Base-by-base conservation (phyloP, 2,888 invertebrate genomes). In the Capitulum mitella region DNA sequence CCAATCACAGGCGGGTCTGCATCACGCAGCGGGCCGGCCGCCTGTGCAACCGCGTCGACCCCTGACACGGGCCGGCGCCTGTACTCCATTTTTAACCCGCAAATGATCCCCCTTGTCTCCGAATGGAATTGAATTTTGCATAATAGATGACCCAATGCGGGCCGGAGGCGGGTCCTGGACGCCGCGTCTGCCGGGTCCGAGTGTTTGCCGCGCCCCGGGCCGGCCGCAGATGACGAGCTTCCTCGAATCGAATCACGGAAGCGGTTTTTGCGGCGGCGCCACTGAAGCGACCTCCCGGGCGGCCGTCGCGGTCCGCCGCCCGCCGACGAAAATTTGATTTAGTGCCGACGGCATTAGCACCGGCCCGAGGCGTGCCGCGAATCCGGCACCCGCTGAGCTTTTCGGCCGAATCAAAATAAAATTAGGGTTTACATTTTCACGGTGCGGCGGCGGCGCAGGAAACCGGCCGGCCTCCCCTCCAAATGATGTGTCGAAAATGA, bases 401-500 rank as follows among this genome's bases (percentile, higher is more conserved):
- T 70, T 70, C 37, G 40, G 40, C 26, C 70, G 70, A 70, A 40
- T 70, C 70, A 70, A 70, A 70, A 70, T 70, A 70, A 70, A 40
- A 70, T 70, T 70, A 70, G 70, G 70, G 70, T 70, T 70, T 40
- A 26, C 70, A 70, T 70, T 70, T 70, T 70, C 40, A 64, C 70
- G 70, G 40, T 26, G 70, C 70, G 37, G 40, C 26, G 58, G 6
- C 70, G 26, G 70, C 40, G 37, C 70, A 70, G 70, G 37, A 40
- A 70, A 19, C 70, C 37, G 22, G 1, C 19, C 26, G 3, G 70
- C 26, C 70, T 70, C 70, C 70, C 70, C 70, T 70, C 34, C 37
- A 70, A 70, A 70, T 70, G 70, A 70, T 37, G 70, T 70, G 70
- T 70, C 70, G 70, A 70, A 70, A 70, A 70, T 70, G 70, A 70